Base-by-base conservation (phyloP, 1,140 invertebrate species). In the Amyelois transitella region DNA sequence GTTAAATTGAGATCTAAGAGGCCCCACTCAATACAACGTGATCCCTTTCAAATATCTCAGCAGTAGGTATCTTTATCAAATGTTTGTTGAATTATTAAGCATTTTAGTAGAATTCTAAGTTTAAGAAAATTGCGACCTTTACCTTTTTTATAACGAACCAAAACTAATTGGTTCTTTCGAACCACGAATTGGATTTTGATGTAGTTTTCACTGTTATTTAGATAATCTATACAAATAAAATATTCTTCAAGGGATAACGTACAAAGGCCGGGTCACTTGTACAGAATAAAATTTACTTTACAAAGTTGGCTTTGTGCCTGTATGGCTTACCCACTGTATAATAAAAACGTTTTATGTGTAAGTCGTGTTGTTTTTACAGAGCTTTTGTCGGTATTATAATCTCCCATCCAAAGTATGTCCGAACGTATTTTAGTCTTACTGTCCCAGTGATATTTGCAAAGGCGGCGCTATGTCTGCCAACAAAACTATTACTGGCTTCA, bases 381-480 rank as follows among this genome's bases (percentile, higher is more conserved):
- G n/a, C 32, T 38, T 38, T 38, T 38, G 32, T n/a, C 32, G 32
- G 4, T 14, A 18, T 18, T 44, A 45, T 45, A 19, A 19, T 18
- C 19, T 4, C n/a, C 12, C 5, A 28, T 19, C 43, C 18, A 45
- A 48, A 21, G 7, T 21, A 20, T 48, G 45, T 21, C 32, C 58
- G 56, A 67, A 38, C 28, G 25, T 62, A 62, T 69, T 73, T 69
- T 68, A 50, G 60, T 50, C 64, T 73, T 75, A 71, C 64, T 74
- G 79, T 47, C 79, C 77, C 64, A 81, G 61, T 85, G 81, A 82
- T 81, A 82, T 82, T 81, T 82, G 50, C 62, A 58, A 67, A 55
- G 62, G 70, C 62, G 45, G 48, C 55, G 56, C 55, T 55, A 51
- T 53, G 67, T 74, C 55, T 80, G 77, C 79, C 71, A 81, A 75